phyloP scores from a whole-genome alignment of 2,888 invertebrate species.

The Chironomus riparius region DNA sequence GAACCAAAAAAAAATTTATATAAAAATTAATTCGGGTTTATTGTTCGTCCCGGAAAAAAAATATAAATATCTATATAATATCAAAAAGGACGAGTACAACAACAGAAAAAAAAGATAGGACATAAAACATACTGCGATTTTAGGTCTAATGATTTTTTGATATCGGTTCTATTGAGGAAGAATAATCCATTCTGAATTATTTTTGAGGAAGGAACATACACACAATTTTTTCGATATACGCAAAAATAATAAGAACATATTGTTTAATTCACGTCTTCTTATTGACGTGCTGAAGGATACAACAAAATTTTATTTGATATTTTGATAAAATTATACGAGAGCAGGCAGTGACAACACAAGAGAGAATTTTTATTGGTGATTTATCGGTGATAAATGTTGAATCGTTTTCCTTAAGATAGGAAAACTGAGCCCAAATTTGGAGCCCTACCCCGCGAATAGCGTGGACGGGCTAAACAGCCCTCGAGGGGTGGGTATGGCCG shows the following conservation, averaged over 20 bases:
- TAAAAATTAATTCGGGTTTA: not conserved
- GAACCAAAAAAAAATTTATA: too few relatives aligned
- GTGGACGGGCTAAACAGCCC: slow-evolving; percentile 47
- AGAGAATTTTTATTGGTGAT: not conserved
- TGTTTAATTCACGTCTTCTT: not conserved
- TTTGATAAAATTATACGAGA: too few relatives aligned
- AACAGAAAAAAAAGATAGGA: not conserved
- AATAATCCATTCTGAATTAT: too few relatives aligned
- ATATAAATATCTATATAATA: not conserved
- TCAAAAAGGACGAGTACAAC: not conserved
- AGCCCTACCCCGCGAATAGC: slow-evolving; percentile 45
- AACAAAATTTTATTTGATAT: too few relatives aligned
- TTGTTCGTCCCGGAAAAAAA: not conserved
- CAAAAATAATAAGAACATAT: too few relatives aligned
- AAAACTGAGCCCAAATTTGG: slow-evolving; percentile 46
- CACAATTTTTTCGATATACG: not conserved
- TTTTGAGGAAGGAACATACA: not conserved
- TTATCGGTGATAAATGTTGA: slow-evolving; percentile 3
- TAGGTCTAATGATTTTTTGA: not conserved
- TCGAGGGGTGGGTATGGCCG: slow-evolving; percentile 83
- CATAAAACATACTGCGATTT: not conserved
- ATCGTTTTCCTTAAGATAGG: slow-evolving; percentile 26
- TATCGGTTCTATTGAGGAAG: not conserved
- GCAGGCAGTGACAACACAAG: not conserved
- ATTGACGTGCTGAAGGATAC: slow-evolving; percentile 14